Percentiles rank a stretch among this genome's conserved stretches.
phyloP scores from a whole-genome alignment of 2,797 vertebrate species.

The Paratrypauchen microcephalus region DNA sequence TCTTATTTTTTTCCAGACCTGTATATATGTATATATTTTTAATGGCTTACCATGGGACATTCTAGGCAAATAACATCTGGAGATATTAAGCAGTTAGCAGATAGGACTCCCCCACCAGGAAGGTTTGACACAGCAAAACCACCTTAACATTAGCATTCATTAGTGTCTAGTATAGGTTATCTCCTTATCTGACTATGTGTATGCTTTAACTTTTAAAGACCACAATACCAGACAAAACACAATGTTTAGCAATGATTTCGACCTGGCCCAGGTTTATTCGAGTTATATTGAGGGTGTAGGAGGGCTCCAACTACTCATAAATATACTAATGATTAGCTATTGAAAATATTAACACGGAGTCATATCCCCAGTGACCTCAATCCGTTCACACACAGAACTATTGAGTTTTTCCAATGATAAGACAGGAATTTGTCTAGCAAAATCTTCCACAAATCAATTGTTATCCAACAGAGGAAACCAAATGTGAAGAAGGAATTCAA shows the following conservation, averaged over 20 bases:
- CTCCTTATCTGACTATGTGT: background rate
- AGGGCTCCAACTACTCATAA: slow-evolving; percentile 26
- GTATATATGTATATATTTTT: too few species aligned
- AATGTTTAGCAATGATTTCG: slow-evolving; percentile 13
- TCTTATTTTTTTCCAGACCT: too few species aligned
- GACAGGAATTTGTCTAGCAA: background rate
- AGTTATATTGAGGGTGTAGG: background rate
- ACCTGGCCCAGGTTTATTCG: slow-evolving; percentile 15
- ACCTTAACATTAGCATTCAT: background rate
- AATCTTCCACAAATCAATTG: slow-evolving; percentile 1
- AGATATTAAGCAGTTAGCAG: too few species aligned
- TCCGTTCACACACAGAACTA: background rate
- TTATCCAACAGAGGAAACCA: background rate
- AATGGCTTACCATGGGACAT: too few species aligned
- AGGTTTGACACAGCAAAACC: background rate
- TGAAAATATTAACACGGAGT: slow-evolving; percentile 20
- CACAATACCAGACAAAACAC: background rate
- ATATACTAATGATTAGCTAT: slow-evolving; percentile 53
- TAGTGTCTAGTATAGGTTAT: background rate
- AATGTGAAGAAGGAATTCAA: background rate
- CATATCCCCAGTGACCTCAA: slow-evolving; percentile 30
- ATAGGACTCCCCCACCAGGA: too few species aligned
- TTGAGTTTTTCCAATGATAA: background rate
- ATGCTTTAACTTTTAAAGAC: background rate
- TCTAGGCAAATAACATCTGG: too few species aligned